Percentiles rank a stretch among this genome's conserved stretches.
Conservation (phyloP, 2,113 vertebrate genomes). For the Actinemys pallida region DNA sequence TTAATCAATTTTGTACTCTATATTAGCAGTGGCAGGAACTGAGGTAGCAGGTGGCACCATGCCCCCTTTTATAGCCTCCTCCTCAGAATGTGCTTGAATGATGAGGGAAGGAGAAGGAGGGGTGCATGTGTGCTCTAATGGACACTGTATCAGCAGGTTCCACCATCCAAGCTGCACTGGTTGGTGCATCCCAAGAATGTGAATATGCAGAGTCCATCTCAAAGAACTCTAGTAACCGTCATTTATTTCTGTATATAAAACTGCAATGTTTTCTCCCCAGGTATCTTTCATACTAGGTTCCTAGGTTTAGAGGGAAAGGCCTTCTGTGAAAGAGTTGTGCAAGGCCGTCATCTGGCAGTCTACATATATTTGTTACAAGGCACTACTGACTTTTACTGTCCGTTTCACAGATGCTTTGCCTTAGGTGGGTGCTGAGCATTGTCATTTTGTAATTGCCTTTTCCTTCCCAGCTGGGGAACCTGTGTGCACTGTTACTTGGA, state of each 20-base stretch:
- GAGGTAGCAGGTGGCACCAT: too few species aligned
- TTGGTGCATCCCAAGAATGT: too few species aligned
- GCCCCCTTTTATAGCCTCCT: too few species aligned
- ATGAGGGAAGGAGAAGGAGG: too few species aligned
- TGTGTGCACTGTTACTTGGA: background rate
- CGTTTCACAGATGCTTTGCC: background rate
- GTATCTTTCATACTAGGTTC: background rate
- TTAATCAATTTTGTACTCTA: too few species aligned
- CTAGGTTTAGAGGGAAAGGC: background rate
- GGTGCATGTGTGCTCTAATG: too few species aligned
- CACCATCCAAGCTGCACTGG: too few species aligned
- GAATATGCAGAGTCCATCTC: too few species aligned
- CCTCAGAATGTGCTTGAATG: too few species aligned
- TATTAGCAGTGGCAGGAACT: too few species aligned
- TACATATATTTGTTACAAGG: background rate
- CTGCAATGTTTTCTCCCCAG: background rate
- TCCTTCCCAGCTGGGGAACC: background rate
- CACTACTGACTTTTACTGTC: background rate
- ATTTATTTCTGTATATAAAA: background rate
- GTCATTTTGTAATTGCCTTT: background rate
- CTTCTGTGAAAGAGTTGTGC: background rate
- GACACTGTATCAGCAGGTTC: too few species aligned
- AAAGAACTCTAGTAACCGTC: too few species aligned
- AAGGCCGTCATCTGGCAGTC: background rate
- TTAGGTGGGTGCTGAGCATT: background rate